A percentile compares a stretch with the other conserved stretches of the same genome.
Evolutionary conservation across 2,888 invertebrate species (phyloP).

Genomic region (Allolobophora icterica): DNA sequence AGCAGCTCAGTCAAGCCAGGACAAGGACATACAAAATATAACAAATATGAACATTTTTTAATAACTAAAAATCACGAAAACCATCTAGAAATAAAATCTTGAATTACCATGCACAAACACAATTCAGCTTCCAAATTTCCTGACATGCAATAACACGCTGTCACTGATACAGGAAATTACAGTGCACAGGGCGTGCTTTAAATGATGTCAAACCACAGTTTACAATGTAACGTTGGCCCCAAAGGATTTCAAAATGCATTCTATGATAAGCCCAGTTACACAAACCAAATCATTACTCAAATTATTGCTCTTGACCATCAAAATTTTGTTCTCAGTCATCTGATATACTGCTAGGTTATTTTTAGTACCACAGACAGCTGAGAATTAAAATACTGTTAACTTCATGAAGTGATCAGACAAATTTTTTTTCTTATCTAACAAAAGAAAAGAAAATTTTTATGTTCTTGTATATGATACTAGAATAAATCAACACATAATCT

Average conservation of each 20-base stretch:
- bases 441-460: neutral
- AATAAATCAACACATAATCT: neutral
- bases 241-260: neutral
- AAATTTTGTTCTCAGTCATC: neutral
- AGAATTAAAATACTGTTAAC: neutral
- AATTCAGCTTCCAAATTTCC: neutral
- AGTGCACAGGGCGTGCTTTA: neutral
- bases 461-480: no score
- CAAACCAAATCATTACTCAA: neutral
- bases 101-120: neutral
- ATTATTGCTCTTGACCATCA: neutral
- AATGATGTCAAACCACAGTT: neutral
- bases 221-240: no score
- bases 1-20: no score
- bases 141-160: neutral
- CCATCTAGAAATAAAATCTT: neutral
- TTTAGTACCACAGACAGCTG: neutral
- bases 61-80: neutral
- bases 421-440: no score
- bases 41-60: no score
- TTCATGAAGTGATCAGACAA: no score
- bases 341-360: neutral
- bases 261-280: neutral
- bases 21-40: no score
- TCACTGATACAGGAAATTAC: neutral